Evolutionary conservation across 2,888 invertebrate genomes (phyloP).

Genomic region (Leucophora obtusa): DNA sequence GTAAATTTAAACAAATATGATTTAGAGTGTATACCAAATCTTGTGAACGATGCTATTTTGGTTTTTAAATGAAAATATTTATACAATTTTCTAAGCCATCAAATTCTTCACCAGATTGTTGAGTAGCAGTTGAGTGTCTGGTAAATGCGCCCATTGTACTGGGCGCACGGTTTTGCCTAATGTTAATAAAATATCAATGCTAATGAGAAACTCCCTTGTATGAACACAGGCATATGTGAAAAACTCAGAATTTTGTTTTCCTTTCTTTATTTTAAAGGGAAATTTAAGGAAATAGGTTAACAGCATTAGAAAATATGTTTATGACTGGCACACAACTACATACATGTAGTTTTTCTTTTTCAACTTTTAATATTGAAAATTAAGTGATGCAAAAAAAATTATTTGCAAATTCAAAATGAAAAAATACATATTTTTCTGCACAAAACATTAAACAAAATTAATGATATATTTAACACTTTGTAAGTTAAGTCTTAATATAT

Average conservation of each 20-base stretch:
- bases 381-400: conserved; percentile 16
- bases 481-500: conserved; percentile 1
- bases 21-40: no score
- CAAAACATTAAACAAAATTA: background rate
- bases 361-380: conserved; percentile 12
- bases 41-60: no score
- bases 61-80: no score
- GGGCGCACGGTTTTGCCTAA: no score
- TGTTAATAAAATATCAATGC: no score
- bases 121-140: no score
- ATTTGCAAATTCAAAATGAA: conserved; percentile 10
- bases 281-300: background rate
- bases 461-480: conserved; percentile 27
- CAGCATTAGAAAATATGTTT: background rate
- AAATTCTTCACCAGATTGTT: no score
- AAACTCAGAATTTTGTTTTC: background rate
- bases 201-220: no score
- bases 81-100: no score
- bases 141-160: no score
- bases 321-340: background rate
- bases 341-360: background rate
- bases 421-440: background rate
- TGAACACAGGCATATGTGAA: no score
- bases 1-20: no score
- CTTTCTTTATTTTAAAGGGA: background rate